Evolutionary conservation across 2,797 vertebrate species (phyloP), one percentile per base, ranked within the genome.

Genomic region (Clarias platycephalus): DNA sequence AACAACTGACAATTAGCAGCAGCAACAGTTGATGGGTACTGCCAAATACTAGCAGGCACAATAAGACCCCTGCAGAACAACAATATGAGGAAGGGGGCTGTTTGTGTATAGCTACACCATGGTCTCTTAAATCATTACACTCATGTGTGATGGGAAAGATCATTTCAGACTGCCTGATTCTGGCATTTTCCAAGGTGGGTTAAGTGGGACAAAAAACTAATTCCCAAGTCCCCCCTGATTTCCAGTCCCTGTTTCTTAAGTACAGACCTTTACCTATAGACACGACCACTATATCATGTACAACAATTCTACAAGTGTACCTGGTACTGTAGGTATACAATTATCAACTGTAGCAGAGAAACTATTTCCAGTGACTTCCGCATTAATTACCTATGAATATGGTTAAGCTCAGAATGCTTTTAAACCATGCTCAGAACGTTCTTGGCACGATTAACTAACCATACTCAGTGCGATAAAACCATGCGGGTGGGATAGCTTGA

Each of bases 1-100:
- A 86, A 88, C 62, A 88, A 80, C 84, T 55, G 87, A 53, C 70
- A 80, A 83, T 72, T 88, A 79, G 66, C 76, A 89, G 80, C 76
- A 76, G 83, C 55, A 80, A 83, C 53, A 88, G 83, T 74, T 81
- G 76, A 88, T 83, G 79, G 80, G 49, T 85, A 71, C 86, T 87
- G 85, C 83, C 83, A 86, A 87, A 87, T 78, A 37, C 83, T 71
- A 77, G 83, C 75, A 80, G 83, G 67, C 66, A 85, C 81, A 87
- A 86, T 22, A 82, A 87, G 82, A 78, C 80, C 84, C 75, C 80
- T 62, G 63, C 34, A 57, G 74, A 71, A 85, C 37, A 68, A 80
- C 68, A 83, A 57, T 66, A 40, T 18, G 62, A 31, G 49, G 31
- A 13, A 83, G 0, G 57, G 31, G 40, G 53, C 49, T 53, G 34